These are phyloP conservation scores for Heteractis magnifica DNA, from an alignment of 92 coral and sea anemone species.

Conservation along the genomic window DNA sequence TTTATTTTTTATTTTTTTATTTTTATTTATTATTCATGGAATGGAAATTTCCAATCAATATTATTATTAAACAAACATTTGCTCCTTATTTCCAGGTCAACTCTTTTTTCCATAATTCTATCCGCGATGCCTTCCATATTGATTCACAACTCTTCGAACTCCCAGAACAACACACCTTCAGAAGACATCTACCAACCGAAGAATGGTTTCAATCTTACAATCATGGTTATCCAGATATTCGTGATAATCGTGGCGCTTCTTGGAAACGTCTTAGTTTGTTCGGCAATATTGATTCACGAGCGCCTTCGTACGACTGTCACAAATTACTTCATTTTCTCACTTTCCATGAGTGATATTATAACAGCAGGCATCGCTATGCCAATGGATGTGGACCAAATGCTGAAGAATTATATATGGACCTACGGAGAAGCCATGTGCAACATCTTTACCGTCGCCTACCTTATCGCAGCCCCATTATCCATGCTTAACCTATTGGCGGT, in stretches of 20 bases:
- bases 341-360: constrained; percentile 75
- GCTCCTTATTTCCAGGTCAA: too few species aligned
- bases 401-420: constrained; percentile 53
- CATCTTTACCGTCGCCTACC: constrained; percentile 55
- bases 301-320: constrained; percentile 63
- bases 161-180: background rate
- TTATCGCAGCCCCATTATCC: constrained; percentile 75
- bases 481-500: constrained; percentile 78
- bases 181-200: background rate
- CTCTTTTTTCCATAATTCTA: background rate
- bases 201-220: constrained; percentile 23
- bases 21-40: too few species aligned
- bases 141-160: background rate
- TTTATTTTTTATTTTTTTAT: too few species aligned
- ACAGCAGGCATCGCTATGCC: constrained; percentile 80
- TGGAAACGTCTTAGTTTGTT: constrained; percentile 77
- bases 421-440: constrained; percentile 66
- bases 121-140: background rate
- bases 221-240: constrained; percentile 48
- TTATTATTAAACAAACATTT: too few species aligned
- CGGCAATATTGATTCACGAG: constrained; percentile 59
- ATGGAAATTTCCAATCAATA: too few species aligned
- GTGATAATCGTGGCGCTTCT: constrained; percentile 54
- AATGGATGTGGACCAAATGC: constrained; percentile 60
- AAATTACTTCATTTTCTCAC: constrained; percentile 78